Evolutionary conservation across 1,140 invertebrate species (phyloP).

Genomic region (Caenorhabditis inopinata): DNA sequence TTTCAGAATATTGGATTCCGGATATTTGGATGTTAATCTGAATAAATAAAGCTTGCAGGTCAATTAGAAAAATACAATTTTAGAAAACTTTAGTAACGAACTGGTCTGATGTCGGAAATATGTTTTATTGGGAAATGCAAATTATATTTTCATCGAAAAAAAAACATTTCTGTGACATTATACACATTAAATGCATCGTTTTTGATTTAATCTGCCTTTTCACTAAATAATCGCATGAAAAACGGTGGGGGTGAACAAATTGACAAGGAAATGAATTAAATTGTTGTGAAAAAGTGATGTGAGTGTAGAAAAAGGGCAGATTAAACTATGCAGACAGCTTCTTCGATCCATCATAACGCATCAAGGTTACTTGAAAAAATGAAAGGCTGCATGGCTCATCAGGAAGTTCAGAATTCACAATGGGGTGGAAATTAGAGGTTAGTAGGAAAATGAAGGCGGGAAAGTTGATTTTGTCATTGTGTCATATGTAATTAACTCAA

Average conservation of each 20-base stretch:
- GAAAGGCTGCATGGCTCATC: no score
- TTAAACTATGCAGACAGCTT: not conserved
- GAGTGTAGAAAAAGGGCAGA: not conserved
- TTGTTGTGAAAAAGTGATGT: slow-evolving; percentile 29
- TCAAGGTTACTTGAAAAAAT: no score
- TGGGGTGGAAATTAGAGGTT: no score
- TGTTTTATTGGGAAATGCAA: not conserved
- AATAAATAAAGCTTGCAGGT: no score
- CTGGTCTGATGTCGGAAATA: not conserved
- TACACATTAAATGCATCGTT: not conserved
- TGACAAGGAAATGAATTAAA: slow-evolving; percentile 19
- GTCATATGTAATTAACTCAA: not conserved
- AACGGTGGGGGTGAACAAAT: not conserved
- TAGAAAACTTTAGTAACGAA: no score
- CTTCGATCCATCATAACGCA: not conserved
- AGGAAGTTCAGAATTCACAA: slow-evolving; percentile 22
- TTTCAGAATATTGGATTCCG: no score
- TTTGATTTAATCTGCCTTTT: not conserved
- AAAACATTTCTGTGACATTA: not conserved
- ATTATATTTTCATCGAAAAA: not conserved
- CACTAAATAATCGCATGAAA: not conserved
- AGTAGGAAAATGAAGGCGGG: no score
- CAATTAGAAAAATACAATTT: no score
- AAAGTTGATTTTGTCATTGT: no score
- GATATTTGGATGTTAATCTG: no score